Evolutionary conservation across 2,888 invertebrate genomes (phyloP), one percentile per base, ranked within the genome.

Genomic region (Synanthedon formicaeformis): DNA sequence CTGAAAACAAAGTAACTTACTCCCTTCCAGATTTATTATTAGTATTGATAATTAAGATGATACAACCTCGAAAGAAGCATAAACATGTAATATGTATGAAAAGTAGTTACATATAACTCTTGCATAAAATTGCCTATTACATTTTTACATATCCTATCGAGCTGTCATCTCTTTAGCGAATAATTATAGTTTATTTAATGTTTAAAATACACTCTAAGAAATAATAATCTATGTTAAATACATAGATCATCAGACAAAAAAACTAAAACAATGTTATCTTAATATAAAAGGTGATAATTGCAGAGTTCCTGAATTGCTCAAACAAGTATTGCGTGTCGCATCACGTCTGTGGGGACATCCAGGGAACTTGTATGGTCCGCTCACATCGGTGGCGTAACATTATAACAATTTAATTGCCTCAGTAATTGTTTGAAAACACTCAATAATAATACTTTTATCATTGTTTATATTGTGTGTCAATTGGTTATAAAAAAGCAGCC

Each of bases 231-330:
- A 34, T 34, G 5, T 5, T 4, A 23, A 5, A 5, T 23, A 5
- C 34, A 34, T 34, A 2, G 6, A 34, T 34, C 34, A 14, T 45
- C 6, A 12, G 13, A 45, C 11, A n/a, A 45, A 45, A 34, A 45
- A 45, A 13, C 12, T n/a, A n/a, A 45, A 13, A 45, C 45, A 45
- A 45, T 45, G 45, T 45, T 45, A 49, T 49, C 16, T 49, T 6
- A 55, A 66, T 23, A 64, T 66, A 64, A 67, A 63, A 63, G 62
- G 56, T 56, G 57, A 45, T 67, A 66, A 71, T 71, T 60, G 56
- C 53, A n/a, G 16, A 64, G 59, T 65, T 69, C 65, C 67, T 65
- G 55, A 49, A 60, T 66, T 66, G 55, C 64, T 60, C 57, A 59
- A 68, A 67, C 54, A n/a, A 41, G 23, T 49, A 52, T 67, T 57